phyloP scores from a whole-genome alignment of 2,113 vertebrate genomes.

The Coregonus clupeaformis region DNA sequence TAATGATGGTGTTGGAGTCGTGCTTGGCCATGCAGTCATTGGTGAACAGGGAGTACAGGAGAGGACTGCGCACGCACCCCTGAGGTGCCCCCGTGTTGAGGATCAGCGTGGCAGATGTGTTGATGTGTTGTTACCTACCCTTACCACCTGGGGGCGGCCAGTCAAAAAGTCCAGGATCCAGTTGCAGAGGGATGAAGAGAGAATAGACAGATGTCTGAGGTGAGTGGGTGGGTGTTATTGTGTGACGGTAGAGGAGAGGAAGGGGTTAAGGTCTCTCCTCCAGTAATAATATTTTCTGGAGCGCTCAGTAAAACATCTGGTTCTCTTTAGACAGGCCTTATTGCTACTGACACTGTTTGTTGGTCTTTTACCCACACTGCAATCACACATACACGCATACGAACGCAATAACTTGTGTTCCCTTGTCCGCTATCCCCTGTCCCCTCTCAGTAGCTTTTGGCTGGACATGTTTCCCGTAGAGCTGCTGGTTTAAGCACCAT shows the following conservation, averaged over 20 bases:
- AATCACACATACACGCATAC: conserved; percentile 6
- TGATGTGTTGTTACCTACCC: too few relatives aligned
- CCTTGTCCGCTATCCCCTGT: too few relatives aligned
- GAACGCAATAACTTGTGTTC: conserved; percentile 1
- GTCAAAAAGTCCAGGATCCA: too few relatives aligned
- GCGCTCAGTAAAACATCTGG: neutral
- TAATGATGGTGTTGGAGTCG: too few relatives aligned
- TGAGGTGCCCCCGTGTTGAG: too few relatives aligned
- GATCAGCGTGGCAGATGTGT: too few relatives aligned
- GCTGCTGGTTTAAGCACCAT: neutral
- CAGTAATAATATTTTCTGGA: neutral
- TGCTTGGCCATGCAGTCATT: too few relatives aligned
- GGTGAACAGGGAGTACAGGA: too few relatives aligned
- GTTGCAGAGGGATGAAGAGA: too few relatives aligned
- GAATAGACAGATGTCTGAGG: neutral
- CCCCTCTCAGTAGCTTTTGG: neutral
- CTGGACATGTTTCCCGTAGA: neutral
- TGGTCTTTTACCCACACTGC: neutral
- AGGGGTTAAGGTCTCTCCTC: conserved; percentile 16
- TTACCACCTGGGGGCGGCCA: too few relatives aligned
- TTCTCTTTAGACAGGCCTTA: neutral
- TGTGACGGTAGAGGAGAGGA: conserved; percentile 13
- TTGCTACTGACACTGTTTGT: neutral
- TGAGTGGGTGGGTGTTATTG: conserved; percentile 7
- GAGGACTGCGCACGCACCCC: too few relatives aligned